phyloP scores from a whole-genome alignment of 2,888 invertebrate genomes.

The Saturnia japonica region DNA sequence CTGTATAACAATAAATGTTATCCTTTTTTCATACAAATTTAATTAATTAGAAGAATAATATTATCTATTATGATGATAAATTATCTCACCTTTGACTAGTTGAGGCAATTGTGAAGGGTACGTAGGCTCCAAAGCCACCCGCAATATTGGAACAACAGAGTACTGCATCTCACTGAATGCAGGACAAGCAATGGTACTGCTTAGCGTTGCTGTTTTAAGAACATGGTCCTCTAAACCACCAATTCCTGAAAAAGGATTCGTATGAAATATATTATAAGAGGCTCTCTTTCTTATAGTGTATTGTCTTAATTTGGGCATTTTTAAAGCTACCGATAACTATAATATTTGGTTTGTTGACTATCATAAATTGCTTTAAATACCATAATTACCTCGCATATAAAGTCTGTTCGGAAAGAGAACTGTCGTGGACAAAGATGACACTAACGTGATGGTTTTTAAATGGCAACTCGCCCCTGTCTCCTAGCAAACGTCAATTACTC shows the following conservation, averaged over 20 bases:
- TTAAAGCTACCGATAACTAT: not conserved
- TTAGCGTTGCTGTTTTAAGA: conserved; percentile 94
- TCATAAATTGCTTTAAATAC: too few species aligned
- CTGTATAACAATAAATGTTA: too few species aligned
- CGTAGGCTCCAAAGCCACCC: conserved; percentile 95
- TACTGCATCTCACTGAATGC: conserved; percentile 92
- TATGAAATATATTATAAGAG: not conserved
- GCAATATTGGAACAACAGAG: conserved; percentile 92
- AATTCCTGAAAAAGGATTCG: conserved; percentile 81
- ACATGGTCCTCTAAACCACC: conserved; percentile 92
- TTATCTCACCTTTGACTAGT: conserved; percentile 80
- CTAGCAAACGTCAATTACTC: too few species aligned
- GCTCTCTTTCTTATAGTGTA: not conserved
- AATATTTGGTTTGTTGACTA: not conserved
- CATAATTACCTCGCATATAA: too few species aligned
- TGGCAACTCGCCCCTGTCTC: too few species aligned
- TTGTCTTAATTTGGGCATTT: not conserved
- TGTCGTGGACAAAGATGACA: too few species aligned
- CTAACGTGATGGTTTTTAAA: too few species aligned
- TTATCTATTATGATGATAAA: not conserved
- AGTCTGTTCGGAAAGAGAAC: too few species aligned
- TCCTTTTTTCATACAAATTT: not conserved
- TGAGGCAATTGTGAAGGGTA: conserved; percentile 90
- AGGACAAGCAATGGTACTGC: conserved; percentile 90
- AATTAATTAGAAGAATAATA: not conserved